Conservation (phyloP, 2,888 invertebrate species). For the Isoperla grammatica region DNA sequence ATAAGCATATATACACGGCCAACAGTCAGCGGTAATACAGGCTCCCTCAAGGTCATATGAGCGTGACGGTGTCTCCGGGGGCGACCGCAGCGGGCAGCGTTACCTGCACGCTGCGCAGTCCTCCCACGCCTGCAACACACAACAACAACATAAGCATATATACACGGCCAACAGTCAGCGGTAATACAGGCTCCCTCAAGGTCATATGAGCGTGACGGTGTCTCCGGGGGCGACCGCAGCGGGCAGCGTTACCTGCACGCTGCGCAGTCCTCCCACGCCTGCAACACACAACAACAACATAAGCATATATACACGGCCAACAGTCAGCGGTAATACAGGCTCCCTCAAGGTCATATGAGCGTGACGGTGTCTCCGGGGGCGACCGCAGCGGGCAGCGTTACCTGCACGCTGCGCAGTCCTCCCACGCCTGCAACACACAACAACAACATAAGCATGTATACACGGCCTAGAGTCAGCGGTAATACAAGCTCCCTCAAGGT, state of each 20-base stretch:
- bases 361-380: conserved; percentile 66
- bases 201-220: conserved; percentile 67
- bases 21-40: no score
- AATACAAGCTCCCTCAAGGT: conserved; percentile 67
- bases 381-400: conserved; percentile 66
- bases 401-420: conserved; percentile 61
- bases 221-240: conserved; percentile 64
- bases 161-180: no score
- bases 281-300: no score
- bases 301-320: no score
- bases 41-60: conserved; percentile 68
- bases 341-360: conserved; percentile 64
- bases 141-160: no score
- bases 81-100: conserved; percentile 65
- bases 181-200: conserved; percentile 66
- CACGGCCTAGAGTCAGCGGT: no score
- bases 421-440: conserved; percentile 56
- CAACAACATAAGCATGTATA: no score
- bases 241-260: conserved; percentile 66
- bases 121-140: conserved; percentile 55
- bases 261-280: conserved; percentile 58
- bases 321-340: no score
- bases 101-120: conserved; percentile 63
- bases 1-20: no score
- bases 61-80: conserved; percentile 64